Base-by-base conservation (phyloP, 2,888 invertebrate species). In the Conistra vaccinii region DNA sequence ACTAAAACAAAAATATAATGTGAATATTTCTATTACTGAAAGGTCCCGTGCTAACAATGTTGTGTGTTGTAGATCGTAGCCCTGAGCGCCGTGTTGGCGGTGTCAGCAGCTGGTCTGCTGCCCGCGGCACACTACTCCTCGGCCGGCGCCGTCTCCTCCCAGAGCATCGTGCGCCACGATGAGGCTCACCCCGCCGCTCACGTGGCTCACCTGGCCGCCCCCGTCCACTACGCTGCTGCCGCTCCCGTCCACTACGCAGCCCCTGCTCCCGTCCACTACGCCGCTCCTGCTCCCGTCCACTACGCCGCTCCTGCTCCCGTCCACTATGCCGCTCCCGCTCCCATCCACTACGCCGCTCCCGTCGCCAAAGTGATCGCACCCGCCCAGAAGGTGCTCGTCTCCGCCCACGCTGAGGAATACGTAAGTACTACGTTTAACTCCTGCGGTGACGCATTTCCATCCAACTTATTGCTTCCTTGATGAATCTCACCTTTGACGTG, bases 111-210 rank as follows among this genome's bases (percentile, higher is more conserved):
- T 23, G 94, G 94, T 67, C 91, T 95, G 51, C 78, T 95, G 78
- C 89, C 93, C 1, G 89, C 97, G n/a, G 89, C 91, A 58, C 96
- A 96, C 88, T 94, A 95, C 86, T 92, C 95, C 42, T 87, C 92
- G 1, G 93, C 94, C 14, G 92, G 89, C 3, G 95, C 94, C 3
- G 94, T 95, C 39, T 94, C 94, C 39, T 94, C 96, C 26, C 97
- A 97, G 86, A 94, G 94, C 89, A 94, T 96, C 69, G 92, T 94
- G 78, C 95, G 90, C 69, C 95, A 94, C 81, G 94, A 93, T 84
- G 93, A 94, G 78, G 88, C 82, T 57, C 86, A 84, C 32, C 85
- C 82, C 63, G 69, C 89, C 0, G 87, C 86, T 42, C 87, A 89
- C 78, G 76, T 89, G 75, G 90, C 85, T 53, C 86, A 83, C 61